Evolutionary conservation across 2,113 vertebrate species (phyloP), one percentile per base, ranked within the genome.

Genomic region (Lanius ludovicianus): DNA sequence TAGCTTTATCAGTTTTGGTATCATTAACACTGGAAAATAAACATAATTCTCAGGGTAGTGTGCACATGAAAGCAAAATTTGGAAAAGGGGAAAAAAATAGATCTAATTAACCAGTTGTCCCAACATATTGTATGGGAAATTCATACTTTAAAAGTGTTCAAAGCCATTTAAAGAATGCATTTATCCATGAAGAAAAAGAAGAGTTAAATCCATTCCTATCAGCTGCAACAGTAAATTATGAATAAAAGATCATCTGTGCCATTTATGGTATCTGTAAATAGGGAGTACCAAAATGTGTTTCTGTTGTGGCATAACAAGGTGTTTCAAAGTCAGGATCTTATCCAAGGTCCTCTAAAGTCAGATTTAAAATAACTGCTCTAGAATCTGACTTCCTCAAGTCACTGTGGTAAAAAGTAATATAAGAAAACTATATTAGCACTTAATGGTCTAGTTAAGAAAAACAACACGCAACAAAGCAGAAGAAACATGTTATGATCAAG

Each of bases 221-320:
- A 92, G 70, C 27, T 78, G 20, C 39, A 96, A 68, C 68, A 86
- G 13, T 42, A 78, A 83, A 76, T 78, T 18, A 88, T 95, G 49
- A 95, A 83, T 95, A 94, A 95, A 94, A 79, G 20, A 80, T 71
- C 46, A 27, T 25, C 69, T 73, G 59, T 87, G 37, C 39, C 28
- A 4, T 93, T 82, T 74, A 77, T 42, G 85, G 47, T 59, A 44
- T 33, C 69, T 83, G 84, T 90, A 44, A 71, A 53, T 30, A 73
- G 35, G 5, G 12, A 74, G 39, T 52, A 63, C 59, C 84, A 80
- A 91, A 91, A 83, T 88, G 50, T 62, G 33, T 47, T 85, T 95
- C 44, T 68, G 44, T 63, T 71, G 44, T 41, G 59, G 50, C 55
- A 83, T 77, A 85, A 80, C 2, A 27, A 62, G 37, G n/a, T 50